Evolutionary conservation across 2,113 vertebrate genomes (phyloP).

Genomic region (Dolichallabes microphthalmus): DNA sequence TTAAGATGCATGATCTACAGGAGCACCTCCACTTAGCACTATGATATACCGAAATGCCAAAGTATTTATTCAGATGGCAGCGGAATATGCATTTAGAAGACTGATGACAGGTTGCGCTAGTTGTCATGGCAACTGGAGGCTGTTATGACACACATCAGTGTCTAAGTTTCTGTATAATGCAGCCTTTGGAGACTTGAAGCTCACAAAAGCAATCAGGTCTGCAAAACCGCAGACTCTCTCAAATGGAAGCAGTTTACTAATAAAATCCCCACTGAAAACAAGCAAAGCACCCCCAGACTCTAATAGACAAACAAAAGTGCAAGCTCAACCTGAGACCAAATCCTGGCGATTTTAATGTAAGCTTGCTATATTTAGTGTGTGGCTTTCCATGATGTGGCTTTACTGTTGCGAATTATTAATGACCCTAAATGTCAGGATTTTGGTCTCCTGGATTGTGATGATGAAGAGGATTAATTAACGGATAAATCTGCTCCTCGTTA

Average conservation of each 20-base stretch:
- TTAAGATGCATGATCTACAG: constrained; percentile 8
- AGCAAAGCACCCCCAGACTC: neutral
- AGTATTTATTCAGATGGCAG: constrained; percentile 39
- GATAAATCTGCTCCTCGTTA: constrained; percentile 45
- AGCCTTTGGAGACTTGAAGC: constrained; percentile 30
- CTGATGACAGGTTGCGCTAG: constrained; percentile 50
- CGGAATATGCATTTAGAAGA: constrained; percentile 47
- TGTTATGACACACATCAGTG: constrained; percentile 50
- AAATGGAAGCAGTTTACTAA: constrained; percentile 42
- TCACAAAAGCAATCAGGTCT: constrained; percentile 41
- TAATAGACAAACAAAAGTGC: constrained; percentile 25
- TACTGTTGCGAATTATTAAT: constrained; percentile 41
- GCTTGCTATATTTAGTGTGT: constrained; percentile 16
- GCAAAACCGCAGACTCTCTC: constrained; percentile 32
- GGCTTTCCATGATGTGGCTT: constrained; percentile 26
- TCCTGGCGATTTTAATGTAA: constrained; percentile 12
- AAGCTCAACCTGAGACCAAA: constrained; percentile 23
- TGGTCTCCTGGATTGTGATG: constrained; percentile 31
- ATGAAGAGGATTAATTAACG: constrained; percentile 41
- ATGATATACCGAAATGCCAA: constrained; percentile 42
- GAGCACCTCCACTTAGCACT: constrained; percentile 17
- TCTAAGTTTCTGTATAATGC: constrained; percentile 47
- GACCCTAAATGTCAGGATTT: constrained; percentile 40
- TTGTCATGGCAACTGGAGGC: constrained; percentile 50
- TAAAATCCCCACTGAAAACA: constrained; percentile 35